phyloP scores from a whole-genome alignment of 2,888 invertebrate genomes.

The Lepidochrysops patricia region DNA sequence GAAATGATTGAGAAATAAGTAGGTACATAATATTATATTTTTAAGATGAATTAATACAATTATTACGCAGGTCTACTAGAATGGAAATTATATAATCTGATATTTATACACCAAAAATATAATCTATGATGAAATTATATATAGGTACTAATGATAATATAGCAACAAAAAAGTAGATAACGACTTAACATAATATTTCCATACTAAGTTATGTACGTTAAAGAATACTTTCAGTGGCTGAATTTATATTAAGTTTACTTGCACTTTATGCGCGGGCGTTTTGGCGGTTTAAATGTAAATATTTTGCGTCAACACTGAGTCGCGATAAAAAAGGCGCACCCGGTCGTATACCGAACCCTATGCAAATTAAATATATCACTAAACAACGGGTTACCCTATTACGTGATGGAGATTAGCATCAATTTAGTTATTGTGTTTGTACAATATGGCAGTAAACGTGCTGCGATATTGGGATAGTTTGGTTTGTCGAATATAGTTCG shows the following conservation, averaged over 20 bases:
- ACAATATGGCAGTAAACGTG: neutral
- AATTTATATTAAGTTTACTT: neutral
- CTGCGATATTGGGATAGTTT: neutral
- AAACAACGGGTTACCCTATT: neutral
- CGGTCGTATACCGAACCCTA: constrained; percentile 3
- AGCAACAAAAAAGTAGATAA: no score
- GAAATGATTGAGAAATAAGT: no score
- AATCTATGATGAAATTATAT: no score
- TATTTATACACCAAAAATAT: no score
- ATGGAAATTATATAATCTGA: no score
- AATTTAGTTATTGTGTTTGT: neutral
- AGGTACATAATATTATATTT: no score
- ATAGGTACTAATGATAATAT: no score
- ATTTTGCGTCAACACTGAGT: constrained; percentile 8
- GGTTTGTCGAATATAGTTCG: neutral
- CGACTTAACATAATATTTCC: neutral
- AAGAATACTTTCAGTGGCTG: neutral
- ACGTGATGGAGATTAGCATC: neutral
- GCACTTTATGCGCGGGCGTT: neutral
- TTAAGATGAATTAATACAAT: no score
- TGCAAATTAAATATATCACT: constrained; percentile 10
- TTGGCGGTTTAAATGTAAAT: constrained; percentile 1
- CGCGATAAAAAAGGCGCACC: neutral
- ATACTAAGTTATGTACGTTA: neutral
- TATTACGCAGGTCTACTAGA: no score